Base-by-base conservation (phyloP, 1,140 invertebrate genomes). In the Ladona fulva region DNA sequence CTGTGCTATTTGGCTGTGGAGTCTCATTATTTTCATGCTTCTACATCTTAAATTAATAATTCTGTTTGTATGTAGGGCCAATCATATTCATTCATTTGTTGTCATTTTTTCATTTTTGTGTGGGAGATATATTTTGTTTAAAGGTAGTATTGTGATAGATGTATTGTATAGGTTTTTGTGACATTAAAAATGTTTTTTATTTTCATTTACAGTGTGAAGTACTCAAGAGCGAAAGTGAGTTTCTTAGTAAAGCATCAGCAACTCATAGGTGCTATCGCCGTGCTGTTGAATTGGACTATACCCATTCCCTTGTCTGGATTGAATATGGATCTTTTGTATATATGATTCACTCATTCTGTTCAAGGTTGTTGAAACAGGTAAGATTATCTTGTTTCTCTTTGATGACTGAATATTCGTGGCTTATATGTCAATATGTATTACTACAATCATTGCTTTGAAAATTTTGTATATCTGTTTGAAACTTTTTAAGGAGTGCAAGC, bases 281-380 rank as follows among this genome's bases (percentile, higher is more conserved):
- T 80, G 91, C 95, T 0, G 85, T 96, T 19, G 87, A 92, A 80
- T 82, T 97, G 0, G 89, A 93, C 78, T 87, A 90, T 0, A 87
- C 86, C 0, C 91, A 93, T 82, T 88, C 90, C 44, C 92, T 92
- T 77, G 85, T 97, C 80, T 94, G 93, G 92, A 94, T 96, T 37
- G 96, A 97, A 84, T 96, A 93, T 83, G 96, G 95, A 0, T 91
- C 91, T 52, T 92, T 96, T 81, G 91, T 92, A 0, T 97, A 97
- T 81, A 91, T 91, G 81, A 90, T 96, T 3, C 93, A 95, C 83
- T 94, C 95, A 0, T 95, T 94, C 84, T 93, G 93, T 82, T 95
- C 94, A 3, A 88, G 95, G 76, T 86, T 94, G 78, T 85, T 97
- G 12, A 96, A 95, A 84, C 91, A 92, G 83, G 86, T 87, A 81